phyloP scores from a whole-genome alignment of 2,888 invertebrate species.

The Zaprionus lineosus region DNA sequence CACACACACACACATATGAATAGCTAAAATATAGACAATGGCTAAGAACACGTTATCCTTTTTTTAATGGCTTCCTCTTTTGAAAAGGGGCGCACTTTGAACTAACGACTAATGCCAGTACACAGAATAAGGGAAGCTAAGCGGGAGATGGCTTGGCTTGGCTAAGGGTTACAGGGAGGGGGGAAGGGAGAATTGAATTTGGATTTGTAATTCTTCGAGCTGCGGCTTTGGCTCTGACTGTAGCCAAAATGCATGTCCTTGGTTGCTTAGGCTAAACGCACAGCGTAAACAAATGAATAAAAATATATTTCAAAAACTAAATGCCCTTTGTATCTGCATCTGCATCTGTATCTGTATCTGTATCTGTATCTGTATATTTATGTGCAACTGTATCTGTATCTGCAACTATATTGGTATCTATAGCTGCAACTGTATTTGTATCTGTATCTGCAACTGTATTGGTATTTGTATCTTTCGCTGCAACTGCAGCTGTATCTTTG shows the following conservation, averaged over 20 bases:
- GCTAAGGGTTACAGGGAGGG: no score
- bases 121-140: conserved; percentile 15
- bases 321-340: conserved; percentile 33
- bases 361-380: conserved; percentile 3
- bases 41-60: conserved; percentile 67
- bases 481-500: background rate
- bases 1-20: conserved; percentile 4
- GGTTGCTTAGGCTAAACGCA: conserved; percentile 43
- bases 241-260: conserved; percentile 8
- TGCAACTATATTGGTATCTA: conserved; percentile 12
- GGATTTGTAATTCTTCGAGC: no score
- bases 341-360: conserved; percentile 18
- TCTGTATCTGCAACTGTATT: conserved; percentile 17
- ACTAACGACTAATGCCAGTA: conserved; percentile 62
- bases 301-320: conserved; percentile 39
- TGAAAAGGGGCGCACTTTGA: conserved; percentile 60
- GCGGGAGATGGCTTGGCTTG: no score
- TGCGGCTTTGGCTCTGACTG: no score
- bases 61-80: conserved; percentile 65
- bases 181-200: conserved; percentile 8
- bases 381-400: conserved; percentile 7
- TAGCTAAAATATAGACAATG: conserved; percentile 42
- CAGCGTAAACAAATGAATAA: conserved; percentile 57
- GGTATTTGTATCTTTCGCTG: conserved; percentile 5
- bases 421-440: conserved; percentile 16